Evolutionary conservation across 2,888 invertebrate species (phyloP), one percentile per base, ranked within the genome.

Genomic region (Drosophila picticornis): DNA sequence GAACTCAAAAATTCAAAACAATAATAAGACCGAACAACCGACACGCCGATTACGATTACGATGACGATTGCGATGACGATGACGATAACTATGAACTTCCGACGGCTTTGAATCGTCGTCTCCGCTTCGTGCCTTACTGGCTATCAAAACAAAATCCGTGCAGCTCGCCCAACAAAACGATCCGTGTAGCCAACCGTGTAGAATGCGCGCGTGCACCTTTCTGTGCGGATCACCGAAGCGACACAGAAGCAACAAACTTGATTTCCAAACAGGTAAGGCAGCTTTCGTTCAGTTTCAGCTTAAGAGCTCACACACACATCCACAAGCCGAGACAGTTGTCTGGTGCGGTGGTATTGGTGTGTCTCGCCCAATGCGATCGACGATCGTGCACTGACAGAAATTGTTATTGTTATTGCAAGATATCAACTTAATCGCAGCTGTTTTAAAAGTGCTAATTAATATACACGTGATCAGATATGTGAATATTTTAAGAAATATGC

Each of bases 171-270:
- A 50, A 71, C 67, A 72, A 77, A 67, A 74, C 80, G 66, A 63
- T 76, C 76, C 67, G 67, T 73, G 71, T 56, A 72, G 60, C 62
- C 87, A 88, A 86, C 86, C 84, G 86, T 84, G 72, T 80, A 81
- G 87, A 88, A 83, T 87, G 87, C 83, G 87, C 89, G 89, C 87
- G 85, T 82, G 89, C 87, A 89, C 87, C 89, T 87, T 88, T 89
- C 88, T 89, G 89, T 87, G 83, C 87, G 87, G 89, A 88, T 88
- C 87, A 84, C 81, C 87, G 84, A 72, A 88, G 87, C 89, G 87
- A 88, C 89, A 88, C 87, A 88, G 87, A 87, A 89, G 89, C 87
- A 81, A 73, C 87, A 88, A 88, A 88, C 87, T 88, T 88, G 87
- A 88, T 87, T 89, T 81, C 81, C 80, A 88, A 86, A 86, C 85